Percentiles rank a stretch among this genome's conserved stretches.
These are phyloP conservation scores for Heliconius hermathena DNA, from an alignment of 1,140 invertebrate species.

Conservation along the genomic window DNA sequence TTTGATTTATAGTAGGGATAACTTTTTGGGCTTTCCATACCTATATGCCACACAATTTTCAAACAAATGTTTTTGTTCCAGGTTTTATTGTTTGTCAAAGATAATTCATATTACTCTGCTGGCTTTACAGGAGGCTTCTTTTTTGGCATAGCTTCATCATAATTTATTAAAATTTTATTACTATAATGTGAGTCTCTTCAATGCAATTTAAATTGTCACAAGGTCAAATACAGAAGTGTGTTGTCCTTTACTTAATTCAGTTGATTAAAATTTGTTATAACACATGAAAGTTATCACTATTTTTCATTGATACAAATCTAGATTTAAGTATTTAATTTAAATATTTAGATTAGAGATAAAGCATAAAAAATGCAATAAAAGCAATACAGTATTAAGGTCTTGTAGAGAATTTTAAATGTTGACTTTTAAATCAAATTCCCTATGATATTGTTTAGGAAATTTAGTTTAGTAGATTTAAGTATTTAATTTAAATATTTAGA, in stretches of 20 bases:
- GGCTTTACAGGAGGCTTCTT: slow-evolving; percentile 94
- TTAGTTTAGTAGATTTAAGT: no score
- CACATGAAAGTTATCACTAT: no score
- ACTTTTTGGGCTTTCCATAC: neutral
- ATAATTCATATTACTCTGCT: slow-evolving; percentile 89
- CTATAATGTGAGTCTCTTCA: slow-evolving; percentile 36
- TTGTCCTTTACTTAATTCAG: neutral
- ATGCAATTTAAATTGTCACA: neutral
- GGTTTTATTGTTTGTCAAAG: slow-evolving; percentile 87
- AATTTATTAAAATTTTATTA: slow-evolving; percentile 48
- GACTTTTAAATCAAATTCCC: no score
- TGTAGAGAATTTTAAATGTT: no score
- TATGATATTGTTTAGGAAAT: no score
- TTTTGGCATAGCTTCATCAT: slow-evolving; percentile 86
- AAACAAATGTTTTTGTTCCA: slow-evolving; percentile 82
- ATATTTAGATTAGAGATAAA: no score
- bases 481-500: no score
- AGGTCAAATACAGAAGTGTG: slow-evolving; percentile 45
- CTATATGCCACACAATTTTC: slow-evolving; percentile 33
- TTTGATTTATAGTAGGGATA: neutral
- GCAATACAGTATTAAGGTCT: no score
- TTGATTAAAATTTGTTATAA: neutral
- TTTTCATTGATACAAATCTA: no score
- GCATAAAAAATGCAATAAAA: no score
- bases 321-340: no score